Percentiles rank a stretch among this genome's conserved stretches.
These are phyloP conservation scores for Venusia cambrica DNA, from an alignment of 2,888 invertebrate genomes.

Conservation along the genomic window DNA sequence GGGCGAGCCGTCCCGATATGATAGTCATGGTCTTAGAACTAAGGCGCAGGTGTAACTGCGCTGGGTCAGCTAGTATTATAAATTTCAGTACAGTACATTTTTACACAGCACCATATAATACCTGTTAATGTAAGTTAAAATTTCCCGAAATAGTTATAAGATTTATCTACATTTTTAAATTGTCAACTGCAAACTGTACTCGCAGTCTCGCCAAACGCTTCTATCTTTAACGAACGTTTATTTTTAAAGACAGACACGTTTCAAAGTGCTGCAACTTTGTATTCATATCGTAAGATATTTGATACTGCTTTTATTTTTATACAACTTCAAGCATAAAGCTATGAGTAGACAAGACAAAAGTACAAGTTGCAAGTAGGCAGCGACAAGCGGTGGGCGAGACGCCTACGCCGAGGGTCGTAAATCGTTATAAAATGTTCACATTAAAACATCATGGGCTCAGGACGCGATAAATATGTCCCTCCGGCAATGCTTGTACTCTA, in stretches of 20 bases:
- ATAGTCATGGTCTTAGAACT: too few species aligned
- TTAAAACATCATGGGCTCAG: slow-evolving; percentile 49
- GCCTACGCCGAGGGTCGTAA: slow-evolving; percentile 50
- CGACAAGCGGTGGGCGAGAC: slow-evolving; percentile 55
- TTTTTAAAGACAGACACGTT: slow-evolving; percentile 1
- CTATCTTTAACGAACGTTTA: too few species aligned
- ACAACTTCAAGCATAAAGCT: slow-evolving; percentile 7
- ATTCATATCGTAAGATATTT: slow-evolving; percentile 3
- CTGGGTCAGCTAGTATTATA: too few species aligned
- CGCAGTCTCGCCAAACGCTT: too few species aligned
- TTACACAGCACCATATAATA: too few species aligned
- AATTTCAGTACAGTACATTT: too few species aligned
- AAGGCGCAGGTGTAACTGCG: too few species aligned
- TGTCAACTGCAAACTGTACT: too few species aligned
- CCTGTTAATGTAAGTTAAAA: too few species aligned
- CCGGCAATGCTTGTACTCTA: slow-evolving; percentile 40
- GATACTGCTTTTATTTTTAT: slow-evolving; percentile 4
- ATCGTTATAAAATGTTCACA: slow-evolving; percentile 57
- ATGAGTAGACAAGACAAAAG: slow-evolving; percentile 27
- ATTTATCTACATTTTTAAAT: too few species aligned
- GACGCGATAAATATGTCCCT: slow-evolving; percentile 47
- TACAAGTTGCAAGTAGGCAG: slow-evolving; percentile 35
- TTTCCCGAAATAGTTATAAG: too few species aligned
- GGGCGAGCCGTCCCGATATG: too few species aligned
- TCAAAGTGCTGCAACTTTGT: slow-evolving; percentile 5